Conservation (phyloP, 2,888 invertebrate species). For the Noctua pronuba region DNA sequence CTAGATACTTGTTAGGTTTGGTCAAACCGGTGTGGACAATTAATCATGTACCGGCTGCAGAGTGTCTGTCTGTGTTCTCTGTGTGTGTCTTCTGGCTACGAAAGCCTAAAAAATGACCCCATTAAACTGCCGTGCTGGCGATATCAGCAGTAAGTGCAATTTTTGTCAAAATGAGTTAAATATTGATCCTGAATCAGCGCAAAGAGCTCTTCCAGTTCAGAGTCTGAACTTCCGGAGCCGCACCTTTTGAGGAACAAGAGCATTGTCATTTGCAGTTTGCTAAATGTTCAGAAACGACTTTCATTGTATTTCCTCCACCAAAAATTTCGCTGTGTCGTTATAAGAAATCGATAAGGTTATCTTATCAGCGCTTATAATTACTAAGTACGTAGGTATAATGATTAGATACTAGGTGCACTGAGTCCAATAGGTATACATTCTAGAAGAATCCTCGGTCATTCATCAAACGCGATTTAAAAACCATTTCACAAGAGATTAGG, state of each 20-base stretch:
- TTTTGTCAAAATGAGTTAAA: no score
- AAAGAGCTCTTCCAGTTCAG: no score
- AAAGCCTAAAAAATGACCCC: no score
- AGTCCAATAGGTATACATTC: conserved; percentile 14
- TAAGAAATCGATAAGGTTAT: conserved; percentile 35
- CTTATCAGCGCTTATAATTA: background rate
- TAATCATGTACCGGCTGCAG: background rate
- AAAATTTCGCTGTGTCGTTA: conserved; percentile 1
- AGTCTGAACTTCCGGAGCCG: background rate
- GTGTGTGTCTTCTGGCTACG: no score
- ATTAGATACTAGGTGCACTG: conserved; percentile 42
- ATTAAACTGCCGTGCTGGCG: no score
- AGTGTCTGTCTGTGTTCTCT: background rate
- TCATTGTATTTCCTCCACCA: background rate
- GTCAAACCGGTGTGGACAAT: background rate
- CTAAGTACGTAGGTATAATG: background rate
- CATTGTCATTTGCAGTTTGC: background rate
- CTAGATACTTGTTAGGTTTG: background rate
- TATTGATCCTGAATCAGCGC: no score
- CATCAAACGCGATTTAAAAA: background rate
- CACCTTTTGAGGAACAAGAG: background rate
- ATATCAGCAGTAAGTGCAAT: no score
- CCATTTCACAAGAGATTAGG: background rate
- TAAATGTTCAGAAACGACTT: background rate
- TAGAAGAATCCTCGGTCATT: conserved; percentile 18